Conservation (phyloP, 2,113 vertebrate genomes). For the Urocitellus parryii region DNA sequence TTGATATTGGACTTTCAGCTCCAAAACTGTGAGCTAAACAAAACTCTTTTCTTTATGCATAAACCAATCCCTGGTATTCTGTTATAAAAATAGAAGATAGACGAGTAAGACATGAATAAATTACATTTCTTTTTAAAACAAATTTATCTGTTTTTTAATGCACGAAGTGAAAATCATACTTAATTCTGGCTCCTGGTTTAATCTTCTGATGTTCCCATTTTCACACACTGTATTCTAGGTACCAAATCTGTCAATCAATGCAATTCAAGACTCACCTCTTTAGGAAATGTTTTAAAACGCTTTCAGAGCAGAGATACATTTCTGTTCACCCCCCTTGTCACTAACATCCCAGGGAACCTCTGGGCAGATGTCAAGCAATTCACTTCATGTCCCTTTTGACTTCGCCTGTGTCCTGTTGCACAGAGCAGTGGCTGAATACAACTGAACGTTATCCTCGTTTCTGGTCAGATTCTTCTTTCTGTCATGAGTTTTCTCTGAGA, state of each 20-base stretch:
- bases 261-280: neutral
- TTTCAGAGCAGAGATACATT: neutral
- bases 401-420: too few relatives aligned
- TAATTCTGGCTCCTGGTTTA: neutral
- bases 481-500: too few relatives aligned
- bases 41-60: neutral
- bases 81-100: neutral
- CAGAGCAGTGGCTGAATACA: too few relatives aligned
- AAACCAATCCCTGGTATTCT: neutral
- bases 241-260: neutral
- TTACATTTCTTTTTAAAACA: neutral
- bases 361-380: too few relatives aligned
- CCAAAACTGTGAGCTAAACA: neutral
- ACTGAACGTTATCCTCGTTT: too few relatives aligned
- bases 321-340: too few relatives aligned
- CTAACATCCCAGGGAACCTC: neutral
- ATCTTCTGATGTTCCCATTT: neutral
- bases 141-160: neutral
- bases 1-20: neutral
- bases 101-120: neutral
- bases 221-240: neutral
- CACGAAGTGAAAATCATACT: neutral
- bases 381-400: too few relatives aligned
- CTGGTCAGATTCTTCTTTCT: too few relatives aligned
- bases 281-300: neutral